These are phyloP conservation scores for Bos javanicus DNA, from an alignment of 2,113 vertebrate genomes.

Conservation along the genomic window DNA sequence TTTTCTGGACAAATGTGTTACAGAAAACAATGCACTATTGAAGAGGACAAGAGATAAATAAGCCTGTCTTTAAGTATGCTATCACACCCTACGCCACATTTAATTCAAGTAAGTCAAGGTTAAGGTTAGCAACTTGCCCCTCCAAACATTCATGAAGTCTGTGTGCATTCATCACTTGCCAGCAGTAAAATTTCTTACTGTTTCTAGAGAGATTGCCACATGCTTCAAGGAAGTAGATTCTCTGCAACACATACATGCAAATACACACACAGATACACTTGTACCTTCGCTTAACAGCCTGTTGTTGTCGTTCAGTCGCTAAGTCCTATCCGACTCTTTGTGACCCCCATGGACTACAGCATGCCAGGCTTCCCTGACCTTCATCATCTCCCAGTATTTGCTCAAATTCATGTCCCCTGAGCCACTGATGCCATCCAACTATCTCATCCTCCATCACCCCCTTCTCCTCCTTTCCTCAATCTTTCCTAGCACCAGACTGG, in stretches of 20 bases:
- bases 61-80: background rate
- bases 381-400: background rate
- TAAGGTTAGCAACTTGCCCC: background rate
- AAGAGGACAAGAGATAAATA: background rate
- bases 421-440: background rate
- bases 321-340: background rate
- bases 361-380: background rate
- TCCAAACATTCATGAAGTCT: background rate
- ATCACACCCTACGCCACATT: background rate
- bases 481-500: background rate
- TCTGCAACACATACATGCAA: rapidly evolving
- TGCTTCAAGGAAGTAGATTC: background rate
- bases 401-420: background rate
- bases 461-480: background rate
- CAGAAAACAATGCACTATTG: background rate
- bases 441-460: background rate
- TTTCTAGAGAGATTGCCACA: background rate
- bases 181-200: background rate
- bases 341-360: background rate
- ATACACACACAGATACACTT: background rate
- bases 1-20: constrained; percentile 13
- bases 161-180: background rate
- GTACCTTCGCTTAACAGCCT: background rate
- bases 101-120: background rate
- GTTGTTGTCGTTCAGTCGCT: background rate